A percentile compares a stretch with the other conserved stretches of the same genome.
Evolutionary conservation across 2,797 vertebrate species (phyloP).

Genomic region (Rhinella marina): DNA sequence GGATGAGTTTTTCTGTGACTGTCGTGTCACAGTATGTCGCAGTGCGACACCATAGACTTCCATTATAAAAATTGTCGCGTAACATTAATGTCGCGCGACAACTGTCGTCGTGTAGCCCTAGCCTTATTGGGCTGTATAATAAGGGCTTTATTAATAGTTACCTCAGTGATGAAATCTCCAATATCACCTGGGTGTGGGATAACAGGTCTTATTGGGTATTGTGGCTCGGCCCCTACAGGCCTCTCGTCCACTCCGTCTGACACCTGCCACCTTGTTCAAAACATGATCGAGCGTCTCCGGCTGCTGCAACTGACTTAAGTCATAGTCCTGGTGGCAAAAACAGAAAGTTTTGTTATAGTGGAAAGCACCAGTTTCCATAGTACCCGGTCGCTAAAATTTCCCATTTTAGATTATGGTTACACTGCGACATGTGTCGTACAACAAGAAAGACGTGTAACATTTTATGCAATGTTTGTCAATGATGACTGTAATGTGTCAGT

Average conservation of each 20-base stretch:
- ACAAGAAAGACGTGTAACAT: too few species aligned
- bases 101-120: too few species aligned
- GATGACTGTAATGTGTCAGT: too few species aligned
- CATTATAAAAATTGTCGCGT: too few species aligned
- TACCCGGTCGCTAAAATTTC: background rate
- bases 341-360: constrained; percentile 15
- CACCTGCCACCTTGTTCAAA: constrained; percentile 87
- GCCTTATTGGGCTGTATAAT: background rate
- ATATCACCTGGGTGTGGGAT: constrained; percentile 94
- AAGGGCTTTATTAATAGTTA: constrained; percentile 63
- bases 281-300: constrained; percentile 91
- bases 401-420: too few species aligned
- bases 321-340: constrained; percentile 83
- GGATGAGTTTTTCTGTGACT: too few species aligned
- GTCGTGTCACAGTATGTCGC: too few species aligned
- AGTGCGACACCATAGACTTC: too few species aligned
- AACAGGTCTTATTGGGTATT: constrained; percentile 90
- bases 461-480: too few species aligned
- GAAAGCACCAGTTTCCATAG: background rate
- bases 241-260: constrained; percentile 92
- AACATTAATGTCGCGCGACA: too few species aligned
- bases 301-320: constrained; percentile 95
- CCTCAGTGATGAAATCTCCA: constrained; percentile 96
- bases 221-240: constrained; percentile 90
- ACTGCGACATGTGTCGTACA: too few species aligned